A percentile compares a stretch with the other conserved stretches of the same genome.
Conservation (phyloP, 2,113 vertebrate species). For the Neodontobutis hainanensis region DNA sequence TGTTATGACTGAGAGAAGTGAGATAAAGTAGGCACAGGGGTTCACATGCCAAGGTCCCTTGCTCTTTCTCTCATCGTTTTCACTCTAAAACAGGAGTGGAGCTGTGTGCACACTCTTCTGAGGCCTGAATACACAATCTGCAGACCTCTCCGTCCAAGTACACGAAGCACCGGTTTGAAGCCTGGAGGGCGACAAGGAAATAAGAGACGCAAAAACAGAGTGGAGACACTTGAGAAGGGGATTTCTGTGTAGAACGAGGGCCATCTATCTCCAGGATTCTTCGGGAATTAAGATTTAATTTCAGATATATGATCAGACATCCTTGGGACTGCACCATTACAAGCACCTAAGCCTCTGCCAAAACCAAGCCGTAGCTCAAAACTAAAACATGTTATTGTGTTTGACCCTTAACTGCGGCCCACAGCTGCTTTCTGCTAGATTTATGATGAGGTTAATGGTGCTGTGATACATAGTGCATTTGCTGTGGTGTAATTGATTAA, state of each 20-base stretch:
- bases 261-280: constrained; percentile 20
- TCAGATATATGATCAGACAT: constrained; percentile 23
- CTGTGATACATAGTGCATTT: constrained; percentile 34
- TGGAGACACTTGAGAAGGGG: constrained; percentile 46
- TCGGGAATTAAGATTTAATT: constrained; percentile 31
- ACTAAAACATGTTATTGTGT: too few species aligned
- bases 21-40: constrained; percentile 56
- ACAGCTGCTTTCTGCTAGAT: constrained; percentile 7
- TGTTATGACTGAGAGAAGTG: constrained; percentile 59
- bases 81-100: too few species aligned
- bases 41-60: constrained; percentile 45
- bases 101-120: constrained; percentile 17
- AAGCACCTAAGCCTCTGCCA: not conserved
- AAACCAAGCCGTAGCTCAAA: not conserved
- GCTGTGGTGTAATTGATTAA: constrained; percentile 52
- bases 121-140: constrained; percentile 43
- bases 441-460: constrained; percentile 14
- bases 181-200: constrained; percentile 38
- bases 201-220: constrained; percentile 26
- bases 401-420: not conserved
- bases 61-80: too few species aligned
- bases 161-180: constrained; percentile 40
- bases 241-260: constrained; percentile 31
- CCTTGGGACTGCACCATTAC: constrained; percentile 5
- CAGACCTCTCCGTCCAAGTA: constrained; percentile 30